phyloP scores from a whole-genome alignment of 1,140 invertebrate species.

The Hyposmocoma kahamanoa region DNA sequence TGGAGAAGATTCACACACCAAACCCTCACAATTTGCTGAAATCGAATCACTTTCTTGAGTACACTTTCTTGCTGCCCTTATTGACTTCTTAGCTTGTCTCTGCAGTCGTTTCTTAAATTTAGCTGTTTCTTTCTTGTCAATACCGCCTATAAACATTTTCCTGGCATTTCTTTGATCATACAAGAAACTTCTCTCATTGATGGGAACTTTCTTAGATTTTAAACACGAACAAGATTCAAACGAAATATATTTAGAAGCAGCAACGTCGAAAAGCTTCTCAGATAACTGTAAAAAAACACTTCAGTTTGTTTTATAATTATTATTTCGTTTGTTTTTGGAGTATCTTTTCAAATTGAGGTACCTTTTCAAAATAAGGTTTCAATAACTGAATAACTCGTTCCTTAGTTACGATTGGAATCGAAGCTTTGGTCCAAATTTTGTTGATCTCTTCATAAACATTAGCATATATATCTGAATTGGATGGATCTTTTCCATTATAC shows the following conservation, averaged over 20 bases:
- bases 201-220: neutral
- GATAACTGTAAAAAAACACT: too few species aligned
- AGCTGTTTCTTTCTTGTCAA: neutral
- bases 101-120: neutral
- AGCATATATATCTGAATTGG: neutral
- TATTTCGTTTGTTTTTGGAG: conserved; percentile 1
- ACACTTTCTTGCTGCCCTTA: too few species aligned
- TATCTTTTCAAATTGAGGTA: conserved; percentile 2
- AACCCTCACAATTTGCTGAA: too few species aligned
- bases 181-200: neutral
- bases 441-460: neutral
- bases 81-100: neutral
- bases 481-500: conserved; percentile 2
- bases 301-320: neutral
- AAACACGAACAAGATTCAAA: conserved; percentile 1
- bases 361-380: neutral
- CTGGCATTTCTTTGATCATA: conserved; percentile 4
- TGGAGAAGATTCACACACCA: neutral
- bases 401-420: neutral
- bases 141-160: conserved; percentile 3
- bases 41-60: too few species aligned
- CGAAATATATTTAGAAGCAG: conserved; percentile 1
- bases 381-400: conserved; percentile 4
- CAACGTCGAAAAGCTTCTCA: conserved; percentile 4
- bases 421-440: conserved; percentile 1